Evolutionary conservation across 2,113 vertebrate genomes (phyloP).

Genomic region (Asarcornis scutulata): DNA sequence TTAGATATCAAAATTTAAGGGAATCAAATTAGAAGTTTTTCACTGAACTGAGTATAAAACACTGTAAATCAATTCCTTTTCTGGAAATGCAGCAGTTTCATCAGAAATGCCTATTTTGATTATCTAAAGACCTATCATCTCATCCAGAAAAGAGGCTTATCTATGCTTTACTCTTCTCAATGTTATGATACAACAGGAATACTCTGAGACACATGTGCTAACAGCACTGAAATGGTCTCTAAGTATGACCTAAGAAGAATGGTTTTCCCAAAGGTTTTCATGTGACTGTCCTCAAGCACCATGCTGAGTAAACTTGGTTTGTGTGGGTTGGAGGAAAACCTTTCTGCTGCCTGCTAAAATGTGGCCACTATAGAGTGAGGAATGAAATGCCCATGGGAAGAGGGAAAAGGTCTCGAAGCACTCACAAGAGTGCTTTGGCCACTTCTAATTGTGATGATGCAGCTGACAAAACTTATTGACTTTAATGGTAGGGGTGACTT

Average conservation of each 20-base stretch:
- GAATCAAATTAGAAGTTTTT: neutral
- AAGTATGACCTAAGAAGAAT: neutral
- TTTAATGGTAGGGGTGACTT: neutral
- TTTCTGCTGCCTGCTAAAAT: neutral
- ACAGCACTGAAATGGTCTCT: neutral
- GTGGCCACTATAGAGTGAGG: neutral
- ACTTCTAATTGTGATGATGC: neutral
- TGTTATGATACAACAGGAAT: neutral
- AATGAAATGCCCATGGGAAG: neutral
- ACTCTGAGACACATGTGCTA: rapidly evolving
- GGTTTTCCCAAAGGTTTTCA: neutral
- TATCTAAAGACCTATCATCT: neutral
- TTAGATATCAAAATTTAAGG: neutral
- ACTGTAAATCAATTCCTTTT: neutral
- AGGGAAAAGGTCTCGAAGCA: neutral
- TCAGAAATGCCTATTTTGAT: neutral
- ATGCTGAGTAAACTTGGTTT: neutral
- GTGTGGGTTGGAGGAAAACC: neutral
- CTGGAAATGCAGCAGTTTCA: neutral
- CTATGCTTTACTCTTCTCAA: neutral
- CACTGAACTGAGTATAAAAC: neutral
- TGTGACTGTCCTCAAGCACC: neutral
- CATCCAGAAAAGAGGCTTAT: neutral
- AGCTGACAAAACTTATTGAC: neutral
- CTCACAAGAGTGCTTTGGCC: neutral